A percentile compares a stretch with the other conserved stretches of the same genome.
Evolutionary conservation across 1,140 invertebrate species (phyloP).

Genomic region (Rhyacophila brunnea): DNA sequence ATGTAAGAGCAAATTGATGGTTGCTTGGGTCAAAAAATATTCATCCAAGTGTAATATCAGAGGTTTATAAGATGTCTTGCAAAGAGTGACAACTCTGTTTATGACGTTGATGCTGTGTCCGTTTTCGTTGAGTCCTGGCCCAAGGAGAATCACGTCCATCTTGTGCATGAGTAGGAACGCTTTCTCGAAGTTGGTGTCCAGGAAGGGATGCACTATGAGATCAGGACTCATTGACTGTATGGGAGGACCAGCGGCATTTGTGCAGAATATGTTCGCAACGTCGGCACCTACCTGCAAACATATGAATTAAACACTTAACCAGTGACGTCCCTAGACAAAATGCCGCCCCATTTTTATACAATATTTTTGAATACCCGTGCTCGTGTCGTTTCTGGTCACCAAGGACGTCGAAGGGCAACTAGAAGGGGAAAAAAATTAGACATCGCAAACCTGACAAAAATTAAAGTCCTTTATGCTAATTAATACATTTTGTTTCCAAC

Average conservation of each 20-base stretch:
- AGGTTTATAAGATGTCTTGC: slow-evolving; percentile 57
- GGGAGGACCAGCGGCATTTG: slow-evolving; percentile 62
- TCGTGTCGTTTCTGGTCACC: too few relatives aligned
- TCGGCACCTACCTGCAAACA: slow-evolving; percentile 69
- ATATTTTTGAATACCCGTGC: too few relatives aligned
- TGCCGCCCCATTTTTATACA: too few relatives aligned
- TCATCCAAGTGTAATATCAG: slow-evolving; percentile 80
- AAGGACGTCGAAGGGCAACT: too few relatives aligned
- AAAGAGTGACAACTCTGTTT: slow-evolving; percentile 39
- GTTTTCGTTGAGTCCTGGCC: slow-evolving; percentile 71
- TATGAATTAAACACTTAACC: too few relatives aligned
- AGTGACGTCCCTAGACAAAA: too few relatives aligned
- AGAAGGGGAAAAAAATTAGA: too few relatives aligned
- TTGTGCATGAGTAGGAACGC: slow-evolving; percentile 42
- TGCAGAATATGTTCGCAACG: slow-evolving; percentile 72
- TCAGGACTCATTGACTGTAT: slow-evolving; percentile 84
- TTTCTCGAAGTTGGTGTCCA: slow-evolving; percentile 51
- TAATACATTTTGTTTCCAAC: too few relatives aligned
- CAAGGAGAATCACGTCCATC: slow-evolving; percentile 71
- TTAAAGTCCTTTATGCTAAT: too few relatives aligned
- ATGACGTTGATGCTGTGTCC: slow-evolving; percentile 49
- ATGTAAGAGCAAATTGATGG: slow-evolving; percentile 46
- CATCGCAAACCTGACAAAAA: too few relatives aligned
- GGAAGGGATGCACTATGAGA: slow-evolving; percentile 76
- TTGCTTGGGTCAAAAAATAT: slow-evolving; percentile 53